Conservation (phyloP, 2,797 vertebrate genomes). For the Argentina silus region DNA sequence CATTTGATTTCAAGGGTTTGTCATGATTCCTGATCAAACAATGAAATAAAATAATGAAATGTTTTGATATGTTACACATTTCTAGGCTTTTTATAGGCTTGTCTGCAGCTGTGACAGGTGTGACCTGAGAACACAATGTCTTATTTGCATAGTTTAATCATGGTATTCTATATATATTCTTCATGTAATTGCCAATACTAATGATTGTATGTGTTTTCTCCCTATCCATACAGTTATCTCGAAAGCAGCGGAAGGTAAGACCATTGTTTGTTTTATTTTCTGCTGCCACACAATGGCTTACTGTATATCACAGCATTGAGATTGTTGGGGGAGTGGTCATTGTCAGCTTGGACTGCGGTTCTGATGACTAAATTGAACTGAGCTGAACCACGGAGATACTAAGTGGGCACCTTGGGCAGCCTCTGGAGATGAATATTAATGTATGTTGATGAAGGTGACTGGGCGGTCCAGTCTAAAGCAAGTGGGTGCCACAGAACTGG, state of each 20-base stretch:
- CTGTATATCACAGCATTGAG: slow-evolving; percentile 39
- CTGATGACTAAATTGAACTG: slow-evolving; percentile 75
- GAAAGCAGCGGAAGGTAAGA: slow-evolving; percentile 83
- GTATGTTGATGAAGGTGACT: slow-evolving; percentile 57
- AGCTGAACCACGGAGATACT: slow-evolving; percentile 55
- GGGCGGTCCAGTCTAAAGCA: slow-evolving; percentile 52
- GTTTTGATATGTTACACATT: background rate
- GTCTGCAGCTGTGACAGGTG: too few species aligned
- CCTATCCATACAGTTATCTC: slow-evolving; percentile 70
- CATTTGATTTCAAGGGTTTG: background rate
- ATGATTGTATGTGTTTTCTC: slow-evolving; percentile 53
- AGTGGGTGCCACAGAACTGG: slow-evolving; percentile 51
- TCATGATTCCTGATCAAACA: background rate
- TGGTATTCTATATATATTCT: slow-evolving; percentile 14
- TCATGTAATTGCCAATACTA: slow-evolving; percentile 31
- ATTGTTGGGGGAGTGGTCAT: slow-evolving; percentile 62
- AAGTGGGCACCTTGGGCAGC: background rate
- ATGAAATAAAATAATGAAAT: background rate
- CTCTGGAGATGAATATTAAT: background rate
- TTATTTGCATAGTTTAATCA: too few species aligned
- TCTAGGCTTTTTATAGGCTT: too few species aligned
- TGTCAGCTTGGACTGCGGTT: slow-evolving; percentile 84
- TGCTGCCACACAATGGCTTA: slow-evolving; percentile 58
- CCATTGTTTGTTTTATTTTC: slow-evolving; percentile 49
- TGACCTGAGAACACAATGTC: too few species aligned